phyloP scores from a whole-genome alignment of 2,113 vertebrate species.

The Myotis davidii region DNA sequence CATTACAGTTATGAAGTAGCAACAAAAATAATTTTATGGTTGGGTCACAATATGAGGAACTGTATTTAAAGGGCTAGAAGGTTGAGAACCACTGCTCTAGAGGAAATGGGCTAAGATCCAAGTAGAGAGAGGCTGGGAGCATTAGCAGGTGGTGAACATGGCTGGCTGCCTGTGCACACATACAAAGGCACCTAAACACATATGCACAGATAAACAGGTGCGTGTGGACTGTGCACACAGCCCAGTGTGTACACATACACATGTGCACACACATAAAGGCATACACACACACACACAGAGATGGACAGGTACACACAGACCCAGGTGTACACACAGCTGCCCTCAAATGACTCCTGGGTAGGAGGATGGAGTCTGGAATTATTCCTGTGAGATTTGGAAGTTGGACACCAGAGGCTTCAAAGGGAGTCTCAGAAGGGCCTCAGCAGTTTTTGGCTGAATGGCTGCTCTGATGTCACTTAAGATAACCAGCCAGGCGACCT shows the following conservation, averaged over 20 bases:
- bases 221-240: not conserved
- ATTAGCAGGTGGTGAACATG: not conserved
- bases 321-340: not conserved
- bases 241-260: not conserved
- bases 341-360: no score
- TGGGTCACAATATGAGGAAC: no score
- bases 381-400: not conserved
- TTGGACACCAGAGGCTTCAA: not conserved
- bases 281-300: not conserved
- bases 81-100: no score
- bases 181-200: not conserved
- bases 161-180: not conserved
- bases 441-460: not conserved
- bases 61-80: no score
- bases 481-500: not conserved
- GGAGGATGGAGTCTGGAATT: no score
- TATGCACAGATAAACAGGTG: not conserved
- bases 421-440: not conserved
- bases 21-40: no score
- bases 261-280: not conserved
- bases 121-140: not conserved
- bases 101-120: not conserved
- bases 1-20: no score
- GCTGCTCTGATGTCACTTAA: not conserved
- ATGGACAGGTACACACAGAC: not conserved